These are phyloP conservation scores for Danio albolineatus DNA, from an alignment of 2,797 vertebrate species.

Conservation along the genomic window DNA sequence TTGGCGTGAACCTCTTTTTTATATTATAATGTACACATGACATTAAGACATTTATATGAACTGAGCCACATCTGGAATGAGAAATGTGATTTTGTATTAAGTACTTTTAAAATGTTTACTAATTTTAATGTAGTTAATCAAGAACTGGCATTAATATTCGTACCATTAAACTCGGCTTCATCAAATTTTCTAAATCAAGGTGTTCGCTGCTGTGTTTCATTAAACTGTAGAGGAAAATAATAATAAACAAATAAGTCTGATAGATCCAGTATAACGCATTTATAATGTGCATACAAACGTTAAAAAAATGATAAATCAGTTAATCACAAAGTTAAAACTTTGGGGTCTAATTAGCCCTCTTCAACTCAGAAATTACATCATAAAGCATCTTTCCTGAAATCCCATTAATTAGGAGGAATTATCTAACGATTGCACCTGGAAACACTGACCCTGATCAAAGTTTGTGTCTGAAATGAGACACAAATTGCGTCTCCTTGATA, in stretches of 20 bases:
- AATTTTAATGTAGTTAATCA: not conserved
- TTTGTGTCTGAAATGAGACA: not conserved
- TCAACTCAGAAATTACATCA: not conserved
- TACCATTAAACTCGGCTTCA: not conserved
- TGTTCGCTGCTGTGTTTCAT: not conserved
- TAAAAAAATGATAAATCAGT: not conserved
- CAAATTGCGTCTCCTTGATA: not conserved
- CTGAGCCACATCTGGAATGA: not conserved
- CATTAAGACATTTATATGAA: not conserved
- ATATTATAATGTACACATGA: not conserved
- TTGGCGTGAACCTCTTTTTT: not conserved
- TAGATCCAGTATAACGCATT: not conserved
- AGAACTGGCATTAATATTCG: not conserved
- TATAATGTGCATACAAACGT: not conserved
- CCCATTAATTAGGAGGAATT: not conserved
- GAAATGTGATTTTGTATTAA: not conserved
- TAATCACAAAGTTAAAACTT: not conserved
- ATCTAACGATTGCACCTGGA: constrained; percentile 6
- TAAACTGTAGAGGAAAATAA: not conserved
- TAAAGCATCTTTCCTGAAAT: not conserved
- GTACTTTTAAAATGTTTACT: not conserved
- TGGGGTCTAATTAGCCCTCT: not conserved
- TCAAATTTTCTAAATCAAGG: not conserved
- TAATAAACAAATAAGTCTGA: not conserved
- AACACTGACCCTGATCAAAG: constrained; percentile 17